phyloP scores from a whole-genome alignment of 2,888 invertebrate genomes.

The Temnothorax unifasciatus region DNA sequence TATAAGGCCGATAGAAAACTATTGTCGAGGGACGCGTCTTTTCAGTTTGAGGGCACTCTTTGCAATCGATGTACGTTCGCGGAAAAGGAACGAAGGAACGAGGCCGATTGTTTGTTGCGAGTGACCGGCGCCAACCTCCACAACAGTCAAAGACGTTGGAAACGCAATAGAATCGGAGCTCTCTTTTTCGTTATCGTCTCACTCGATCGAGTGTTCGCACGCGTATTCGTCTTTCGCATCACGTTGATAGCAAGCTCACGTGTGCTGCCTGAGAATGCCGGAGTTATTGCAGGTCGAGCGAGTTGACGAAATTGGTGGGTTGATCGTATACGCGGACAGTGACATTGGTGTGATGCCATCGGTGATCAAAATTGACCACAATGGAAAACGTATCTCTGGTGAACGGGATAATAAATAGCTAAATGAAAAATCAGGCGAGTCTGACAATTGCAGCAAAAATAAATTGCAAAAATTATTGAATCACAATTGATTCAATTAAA shows the following conservation, averaged over 20 bases:
- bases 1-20: constrained; percentile 28
- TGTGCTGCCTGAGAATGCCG: constrained; percentile 70
- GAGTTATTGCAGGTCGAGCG: constrained; percentile 31
- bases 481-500: background rate
- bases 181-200: constrained; percentile 57
- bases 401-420: constrained; percentile 59
- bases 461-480: background rate
- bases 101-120: constrained; percentile 55
- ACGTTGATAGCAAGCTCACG: constrained; percentile 70
- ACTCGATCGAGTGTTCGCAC: constrained; percentile 63
- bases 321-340: constrained; percentile 61
- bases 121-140: constrained; percentile 32
- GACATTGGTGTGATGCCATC: constrained; percentile 58
- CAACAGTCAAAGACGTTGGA: constrained; percentile 36
- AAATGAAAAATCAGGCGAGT: background rate
- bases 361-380: constrained; percentile 58
- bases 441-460: background rate
- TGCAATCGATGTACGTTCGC: constrained; percentile 41
- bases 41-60: constrained; percentile 23
- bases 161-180: constrained; percentile 62
- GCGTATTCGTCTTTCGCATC: constrained; percentile 69
- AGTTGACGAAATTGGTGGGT: constrained; percentile 45
- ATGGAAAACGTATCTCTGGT: constrained; percentile 72
- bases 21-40: constrained; percentile 44
- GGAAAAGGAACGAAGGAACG: constrained; percentile 57